Conservation (phyloP, 1,140 invertebrate species). For the Penaeus chinensis region DNA sequence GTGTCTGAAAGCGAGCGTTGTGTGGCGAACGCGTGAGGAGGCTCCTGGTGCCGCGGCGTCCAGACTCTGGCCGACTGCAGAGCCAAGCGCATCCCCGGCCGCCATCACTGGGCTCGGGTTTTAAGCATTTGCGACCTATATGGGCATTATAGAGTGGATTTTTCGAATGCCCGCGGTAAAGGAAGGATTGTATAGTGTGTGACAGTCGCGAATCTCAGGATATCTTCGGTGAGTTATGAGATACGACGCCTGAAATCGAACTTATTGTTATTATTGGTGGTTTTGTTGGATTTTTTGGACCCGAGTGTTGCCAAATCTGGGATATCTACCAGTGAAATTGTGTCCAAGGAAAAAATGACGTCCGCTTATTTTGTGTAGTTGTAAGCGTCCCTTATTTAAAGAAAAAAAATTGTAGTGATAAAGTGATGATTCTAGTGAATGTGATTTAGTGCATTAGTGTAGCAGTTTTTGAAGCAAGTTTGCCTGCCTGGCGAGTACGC, state of each 20-base stretch:
- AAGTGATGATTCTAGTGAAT: no score
- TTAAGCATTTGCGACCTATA: slow-evolving; percentile 31
- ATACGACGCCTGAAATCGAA: slow-evolving; percentile 27
- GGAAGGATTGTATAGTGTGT: slow-evolving; percentile 41
- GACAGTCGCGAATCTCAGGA: slow-evolving; percentile 24
- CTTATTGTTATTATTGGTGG: slow-evolving; percentile 37
- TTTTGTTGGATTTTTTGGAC: slow-evolving; percentile 1
- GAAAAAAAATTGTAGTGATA: no score
- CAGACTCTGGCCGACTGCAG: slow-evolving; percentile 48
- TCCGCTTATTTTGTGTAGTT: no score
- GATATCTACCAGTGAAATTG: slow-evolving; percentile 15
- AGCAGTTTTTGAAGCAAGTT: no score
- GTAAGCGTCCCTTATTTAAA: no score
- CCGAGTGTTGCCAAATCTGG: slow-evolving; percentile 48
- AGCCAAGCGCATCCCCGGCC: slow-evolving; percentile 48
- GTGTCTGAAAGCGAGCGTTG: neutral
- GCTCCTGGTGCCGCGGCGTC: slow-evolving; percentile 42
- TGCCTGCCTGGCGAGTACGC: no score
- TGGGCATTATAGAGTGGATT: slow-evolving; percentile 31
- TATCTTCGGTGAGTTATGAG: slow-evolving; percentile 19
- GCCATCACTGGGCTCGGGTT: slow-evolving; percentile 20
- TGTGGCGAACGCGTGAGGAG: slow-evolving; percentile 30
- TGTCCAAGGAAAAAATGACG: no score
- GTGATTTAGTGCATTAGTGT: no score
- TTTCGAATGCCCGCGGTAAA: slow-evolving; percentile 1